Percentiles rank a stretch among this genome's conserved stretches.
Conservation (phyloP, 2,888 invertebrate genomes). For the Anaspis maculata region DNA sequence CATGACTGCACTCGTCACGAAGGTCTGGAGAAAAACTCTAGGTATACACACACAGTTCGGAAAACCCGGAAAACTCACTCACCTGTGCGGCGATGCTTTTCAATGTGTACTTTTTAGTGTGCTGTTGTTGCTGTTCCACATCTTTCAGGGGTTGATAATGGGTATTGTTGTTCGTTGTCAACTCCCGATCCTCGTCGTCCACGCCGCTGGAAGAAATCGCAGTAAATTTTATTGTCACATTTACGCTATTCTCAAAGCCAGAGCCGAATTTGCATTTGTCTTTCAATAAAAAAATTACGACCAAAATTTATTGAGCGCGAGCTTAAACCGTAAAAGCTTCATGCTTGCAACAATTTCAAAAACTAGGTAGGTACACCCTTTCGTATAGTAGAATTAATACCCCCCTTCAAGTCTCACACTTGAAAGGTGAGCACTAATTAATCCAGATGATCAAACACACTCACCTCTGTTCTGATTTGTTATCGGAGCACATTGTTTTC, state of each 20-base stretch:
- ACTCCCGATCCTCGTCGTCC: constrained; percentile 21
- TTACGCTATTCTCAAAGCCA: no score
- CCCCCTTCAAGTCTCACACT: no score
- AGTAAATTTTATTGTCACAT: not conserved
- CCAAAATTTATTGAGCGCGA: no score
- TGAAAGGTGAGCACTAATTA: no score
- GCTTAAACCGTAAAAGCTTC: no score
- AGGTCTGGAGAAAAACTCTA: constrained; percentile 46
- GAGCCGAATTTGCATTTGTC: no score
- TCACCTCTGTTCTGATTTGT: constrained; percentile 17
- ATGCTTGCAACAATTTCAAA: no score
- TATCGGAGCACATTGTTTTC: constrained; percentile 25
- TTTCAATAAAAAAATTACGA: constrained; percentile 8
- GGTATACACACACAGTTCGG: constrained; percentile 1
- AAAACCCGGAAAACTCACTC: constrained; percentile 4
- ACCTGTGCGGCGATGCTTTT: constrained; percentile 25
- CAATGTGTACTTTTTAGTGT: constrained; percentile 13
- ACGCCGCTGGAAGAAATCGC: constrained; percentile 9
- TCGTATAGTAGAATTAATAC: no score
- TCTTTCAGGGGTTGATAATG: constrained; percentile 18
- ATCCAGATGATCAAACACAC: no score
- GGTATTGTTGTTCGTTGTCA: constrained; percentile 9
- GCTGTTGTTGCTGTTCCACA: constrained; percentile 6
- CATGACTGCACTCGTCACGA: constrained; percentile 63
- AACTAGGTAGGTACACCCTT: no score